Conservation (phyloP, 1,140 invertebrate species). For the Adoxophyes honmai region DNA sequence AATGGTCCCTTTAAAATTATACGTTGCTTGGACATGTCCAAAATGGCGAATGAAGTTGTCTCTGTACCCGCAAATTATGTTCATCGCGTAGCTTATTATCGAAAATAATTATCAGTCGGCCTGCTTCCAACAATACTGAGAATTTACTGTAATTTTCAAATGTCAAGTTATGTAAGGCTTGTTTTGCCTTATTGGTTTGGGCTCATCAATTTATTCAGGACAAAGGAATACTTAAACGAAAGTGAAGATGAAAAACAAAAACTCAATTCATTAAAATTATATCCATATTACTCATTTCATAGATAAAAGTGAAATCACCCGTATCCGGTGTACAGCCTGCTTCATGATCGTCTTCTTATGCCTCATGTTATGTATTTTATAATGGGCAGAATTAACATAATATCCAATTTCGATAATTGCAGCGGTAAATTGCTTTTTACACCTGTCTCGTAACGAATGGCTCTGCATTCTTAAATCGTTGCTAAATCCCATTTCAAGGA, state of each 20-base stretch:
- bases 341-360: too few species aligned
- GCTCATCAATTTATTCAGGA: too few species aligned
- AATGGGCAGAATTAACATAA: constrained; percentile 3
- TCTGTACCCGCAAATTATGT: not conserved
- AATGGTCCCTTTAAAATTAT: not conserved
- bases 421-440: constrained; percentile 13
- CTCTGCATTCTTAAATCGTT: constrained; percentile 1
- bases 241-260: too few species aligned
- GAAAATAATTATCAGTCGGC: constrained; percentile 3
- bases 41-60: constrained; percentile 8
- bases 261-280: too few species aligned
- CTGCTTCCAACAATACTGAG: not conserved
- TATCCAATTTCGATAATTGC: constrained; percentile 6
- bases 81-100: constrained; percentile 3
- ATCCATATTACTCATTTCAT: too few species aligned
- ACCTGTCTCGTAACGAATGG: constrained; percentile 1
- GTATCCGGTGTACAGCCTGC: too few species aligned
- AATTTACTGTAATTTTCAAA: constrained; percentile 1
- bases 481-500: constrained; percentile 4
- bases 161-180: not conserved
- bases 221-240: too few species aligned
- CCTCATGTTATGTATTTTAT: not conserved
- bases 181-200: too few species aligned
- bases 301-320: too few species aligned
- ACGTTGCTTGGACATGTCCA: not conserved